Conservation (phyloP, 2,888 invertebrate species). For the Sericinus montela region DNA sequence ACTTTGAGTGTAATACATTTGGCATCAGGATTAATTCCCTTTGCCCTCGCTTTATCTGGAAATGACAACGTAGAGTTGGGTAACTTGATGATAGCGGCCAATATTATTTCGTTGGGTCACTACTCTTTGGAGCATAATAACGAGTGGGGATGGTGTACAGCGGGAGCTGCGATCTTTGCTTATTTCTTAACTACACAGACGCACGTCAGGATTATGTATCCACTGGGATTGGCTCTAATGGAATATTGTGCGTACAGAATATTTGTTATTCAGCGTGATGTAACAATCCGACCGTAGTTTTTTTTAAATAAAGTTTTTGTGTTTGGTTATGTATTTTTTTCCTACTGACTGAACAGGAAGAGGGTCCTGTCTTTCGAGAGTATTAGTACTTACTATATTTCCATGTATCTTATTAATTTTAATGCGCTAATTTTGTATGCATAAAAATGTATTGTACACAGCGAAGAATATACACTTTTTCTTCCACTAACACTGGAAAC, state of each 20-base stretch:
- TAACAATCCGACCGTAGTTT: not conserved
- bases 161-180: slow-evolving; percentile 46
- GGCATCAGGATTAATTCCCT: slow-evolving; percentile 56
- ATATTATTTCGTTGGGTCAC: slow-evolving; percentile 47
- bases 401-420: too few relatives aligned
- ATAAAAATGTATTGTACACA: too few relatives aligned
- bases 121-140: slow-evolving; percentile 41
- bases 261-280: slow-evolving; percentile 27
- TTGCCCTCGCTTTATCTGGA: slow-evolving; percentile 44
- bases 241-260: slow-evolving; percentile 57
- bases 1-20: slow-evolving; percentile 43
- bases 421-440: too few relatives aligned
- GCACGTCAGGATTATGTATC: slow-evolving; percentile 44
- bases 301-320: not conserved
- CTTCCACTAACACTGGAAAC: too few relatives aligned
- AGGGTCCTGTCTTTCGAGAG: too few relatives aligned
- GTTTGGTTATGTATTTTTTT: too few relatives aligned
- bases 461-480: too few relatives aligned
- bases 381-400: too few relatives aligned
- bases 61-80: slow-evolving; percentile 47
- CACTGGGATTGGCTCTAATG: slow-evolving; percentile 49
- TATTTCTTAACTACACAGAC: slow-evolving; percentile 43
- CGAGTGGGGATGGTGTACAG: slow-evolving; percentile 59
- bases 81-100: slow-evolving; percentile 48
- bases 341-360: too few relatives aligned